Evolutionary conservation across 2,797 vertebrate genomes (phyloP).

Genomic region (Gila robusta): DNA sequence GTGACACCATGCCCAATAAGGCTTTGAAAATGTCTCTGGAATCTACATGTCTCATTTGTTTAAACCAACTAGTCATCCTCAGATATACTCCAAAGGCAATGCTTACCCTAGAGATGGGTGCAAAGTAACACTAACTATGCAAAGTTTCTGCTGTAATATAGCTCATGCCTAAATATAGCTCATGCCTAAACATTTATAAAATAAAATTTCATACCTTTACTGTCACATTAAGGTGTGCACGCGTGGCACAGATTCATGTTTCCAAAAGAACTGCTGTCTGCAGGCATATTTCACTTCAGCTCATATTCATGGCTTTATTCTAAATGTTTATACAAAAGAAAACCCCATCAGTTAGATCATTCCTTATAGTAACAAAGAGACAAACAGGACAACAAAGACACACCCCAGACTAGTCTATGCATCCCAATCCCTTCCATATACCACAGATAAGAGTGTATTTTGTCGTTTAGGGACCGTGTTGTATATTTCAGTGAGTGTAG

Average conservation of each 20-base stretch:
- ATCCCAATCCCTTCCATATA: not conserved
- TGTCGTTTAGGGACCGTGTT: not conserved
- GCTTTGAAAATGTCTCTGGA: constrained; percentile 1
- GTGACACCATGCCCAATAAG: constrained; percentile 21
- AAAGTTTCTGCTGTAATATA: constrained; percentile 23
- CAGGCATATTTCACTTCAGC: not conserved
- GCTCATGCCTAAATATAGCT: not conserved
- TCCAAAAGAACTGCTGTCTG: not conserved
- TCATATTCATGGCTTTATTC: constrained; percentile 32
- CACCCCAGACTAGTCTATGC: not conserved
- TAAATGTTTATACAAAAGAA: constrained; percentile 38
- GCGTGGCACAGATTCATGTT: constrained; percentile 5
- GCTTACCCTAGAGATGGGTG: not conserved
- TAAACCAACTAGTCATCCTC: constrained; percentile 14
- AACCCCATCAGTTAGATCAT: not conserved
- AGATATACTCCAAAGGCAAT: not conserved
- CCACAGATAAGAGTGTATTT: not conserved
- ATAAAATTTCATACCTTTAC: not conserved
- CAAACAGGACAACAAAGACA: not conserved
- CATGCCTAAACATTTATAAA: constrained; percentile 37
- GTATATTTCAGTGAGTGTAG: not conserved
- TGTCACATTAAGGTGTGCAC: not conserved
- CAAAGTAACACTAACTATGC: not conserved
- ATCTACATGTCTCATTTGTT: constrained; percentile 6
- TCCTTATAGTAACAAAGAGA: not conserved